These are phyloP conservation scores for Onychomys arenicola DNA, from an alignment of 2,797 vertebrate genomes.

Conservation along the genomic window DNA sequence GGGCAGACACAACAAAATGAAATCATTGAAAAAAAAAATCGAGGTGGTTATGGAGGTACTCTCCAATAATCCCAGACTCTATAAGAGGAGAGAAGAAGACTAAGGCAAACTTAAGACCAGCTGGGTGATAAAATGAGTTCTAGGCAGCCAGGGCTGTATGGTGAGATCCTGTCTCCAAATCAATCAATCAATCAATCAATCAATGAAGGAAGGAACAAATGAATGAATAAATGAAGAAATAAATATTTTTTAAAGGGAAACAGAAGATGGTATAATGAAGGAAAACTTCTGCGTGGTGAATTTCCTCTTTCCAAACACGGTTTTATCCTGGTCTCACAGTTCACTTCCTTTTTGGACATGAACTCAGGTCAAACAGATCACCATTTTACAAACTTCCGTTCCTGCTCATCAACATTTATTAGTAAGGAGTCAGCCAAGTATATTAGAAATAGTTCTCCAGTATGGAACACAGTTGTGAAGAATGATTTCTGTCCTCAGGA, in stretches of 20 bases:
- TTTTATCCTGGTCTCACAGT: constrained; percentile 4
- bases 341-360: background rate
- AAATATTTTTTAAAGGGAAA: background rate
- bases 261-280: background rate
- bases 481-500: background rate
- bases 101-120: background rate
- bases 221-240: background rate
- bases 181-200: background rate
- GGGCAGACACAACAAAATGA: constrained; percentile 12
- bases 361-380: constrained; percentile 39
- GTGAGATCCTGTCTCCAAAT: background rate
- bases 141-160: background rate
- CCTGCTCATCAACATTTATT: background rate
- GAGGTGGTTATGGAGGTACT: background rate
- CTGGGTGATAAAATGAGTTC: background rate
- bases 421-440: background rate
- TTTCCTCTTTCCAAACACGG: constrained; percentile 28
- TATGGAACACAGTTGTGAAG: background rate
- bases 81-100: background rate
- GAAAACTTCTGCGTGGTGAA: background rate
- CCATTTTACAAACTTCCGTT: background rate
- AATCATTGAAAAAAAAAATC: constrained; percentile 3
- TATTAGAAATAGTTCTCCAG: background rate
- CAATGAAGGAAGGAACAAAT: background rate
- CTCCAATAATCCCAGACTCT: background rate